A percentile compares a stretch with the other conserved stretches of the same genome.
Evolutionary conservation across 2,113 vertebrate species (phyloP).

Genomic region (Psilopsiagon aymara): DNA sequence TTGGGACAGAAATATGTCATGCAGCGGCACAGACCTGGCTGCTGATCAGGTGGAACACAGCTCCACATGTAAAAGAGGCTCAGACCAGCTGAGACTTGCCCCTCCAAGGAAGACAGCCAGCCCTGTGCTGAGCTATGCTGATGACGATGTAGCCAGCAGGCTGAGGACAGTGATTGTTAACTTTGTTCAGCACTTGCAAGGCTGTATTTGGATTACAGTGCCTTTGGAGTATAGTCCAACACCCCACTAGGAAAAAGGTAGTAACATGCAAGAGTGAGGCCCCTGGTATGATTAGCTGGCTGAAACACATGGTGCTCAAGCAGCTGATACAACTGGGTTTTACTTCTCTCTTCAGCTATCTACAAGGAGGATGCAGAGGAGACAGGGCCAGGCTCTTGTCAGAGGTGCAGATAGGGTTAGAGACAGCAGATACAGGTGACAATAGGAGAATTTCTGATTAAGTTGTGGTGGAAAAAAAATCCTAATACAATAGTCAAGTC

Average conservation of each 20-base stretch:
- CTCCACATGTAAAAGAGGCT: not conserved
- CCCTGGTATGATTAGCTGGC: not conserved
- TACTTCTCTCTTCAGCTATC: not conserved
- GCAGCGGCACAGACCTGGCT: not conserved
- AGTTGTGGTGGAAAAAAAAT: not conserved
- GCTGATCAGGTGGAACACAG: not conserved
- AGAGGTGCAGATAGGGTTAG: not conserved
- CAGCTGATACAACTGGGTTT: not conserved
- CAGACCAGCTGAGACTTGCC: not conserved
- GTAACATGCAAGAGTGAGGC: not conserved
- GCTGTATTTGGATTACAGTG: not conserved
- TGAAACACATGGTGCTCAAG: not conserved
- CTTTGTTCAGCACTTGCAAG: not conserved
- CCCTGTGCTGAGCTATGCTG: not conserved
- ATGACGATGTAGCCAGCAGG: not conserved
- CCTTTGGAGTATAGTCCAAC: not conserved
- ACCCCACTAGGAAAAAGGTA: not conserved
- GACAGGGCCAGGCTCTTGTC: not conserved
- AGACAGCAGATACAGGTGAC: not conserved
- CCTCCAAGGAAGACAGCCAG: not conserved
- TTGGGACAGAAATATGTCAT: not conserved
- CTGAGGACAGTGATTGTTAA: not conserved
- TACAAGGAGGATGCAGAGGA: not conserved
- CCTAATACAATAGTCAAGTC: not conserved
- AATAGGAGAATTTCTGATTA: not conserved